Percentiles rank a stretch among this genome's conserved stretches.
Evolutionary conservation across 2,888 invertebrate species (phyloP).

Genomic region (Spilosoma lubricipeda): DNA sequence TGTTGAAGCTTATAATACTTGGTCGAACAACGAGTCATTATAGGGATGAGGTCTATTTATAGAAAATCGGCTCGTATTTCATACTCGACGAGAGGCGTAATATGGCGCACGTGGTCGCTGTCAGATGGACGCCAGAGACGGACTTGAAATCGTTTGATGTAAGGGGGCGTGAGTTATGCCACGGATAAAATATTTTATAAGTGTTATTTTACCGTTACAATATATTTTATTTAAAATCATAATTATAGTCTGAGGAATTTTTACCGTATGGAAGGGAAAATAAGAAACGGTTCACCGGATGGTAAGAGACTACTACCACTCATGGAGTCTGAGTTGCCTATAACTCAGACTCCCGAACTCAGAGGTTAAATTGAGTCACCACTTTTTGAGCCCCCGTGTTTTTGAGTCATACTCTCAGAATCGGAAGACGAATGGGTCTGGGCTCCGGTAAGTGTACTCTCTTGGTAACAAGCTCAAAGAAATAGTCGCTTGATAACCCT

Average conservation of each 20-base stretch:
- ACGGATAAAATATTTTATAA: too few species aligned
- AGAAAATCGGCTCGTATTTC: slow-evolving; percentile 71
- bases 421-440: too few species aligned
- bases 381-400: background rate
- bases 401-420: too few species aligned
- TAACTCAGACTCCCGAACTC: background rate
- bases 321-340: too few species aligned
- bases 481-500: too few species aligned
- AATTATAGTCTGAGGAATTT: background rate
- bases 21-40: slow-evolving; percentile 78
- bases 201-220: background rate
- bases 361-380: background rate
- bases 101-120: slow-evolving; percentile 77
- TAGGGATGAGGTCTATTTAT: slow-evolving; percentile 62
- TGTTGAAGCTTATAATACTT: slow-evolving; percentile 54
- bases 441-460: too few species aligned
- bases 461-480: too few species aligned
- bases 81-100: slow-evolving; percentile 75
- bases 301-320: background rate
- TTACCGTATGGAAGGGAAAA: background rate
- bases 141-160: slow-evolving; percentile 5
- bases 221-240: background rate
- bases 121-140: slow-evolving; percentile 36
- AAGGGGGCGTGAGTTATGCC: background rate
- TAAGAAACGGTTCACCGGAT: background rate